These are phyloP conservation scores for Gonioctena quinquepunctata DNA, from an alignment of 1,140 invertebrate genomes.

Conservation along the genomic window DNA sequence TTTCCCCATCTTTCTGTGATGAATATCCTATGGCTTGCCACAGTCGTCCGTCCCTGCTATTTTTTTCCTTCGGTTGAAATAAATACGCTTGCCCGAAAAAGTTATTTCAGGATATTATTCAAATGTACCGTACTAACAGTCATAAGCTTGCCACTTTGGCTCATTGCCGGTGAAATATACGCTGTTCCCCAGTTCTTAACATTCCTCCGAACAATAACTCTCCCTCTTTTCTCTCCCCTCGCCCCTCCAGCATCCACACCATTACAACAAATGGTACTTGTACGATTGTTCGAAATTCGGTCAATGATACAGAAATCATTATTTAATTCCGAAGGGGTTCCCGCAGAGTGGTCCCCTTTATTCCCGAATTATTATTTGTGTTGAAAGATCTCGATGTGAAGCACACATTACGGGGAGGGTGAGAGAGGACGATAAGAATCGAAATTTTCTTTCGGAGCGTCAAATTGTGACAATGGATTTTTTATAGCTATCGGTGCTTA, in stretches of 20 bases:
- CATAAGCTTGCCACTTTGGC: constrained; percentile 12
- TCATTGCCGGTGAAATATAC: constrained; percentile 20
- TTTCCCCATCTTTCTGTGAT: too few relatives aligned
- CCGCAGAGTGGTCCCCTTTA: constrained; percentile 1
- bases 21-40: too few relatives aligned
- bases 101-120: too few relatives aligned
- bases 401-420: neutral
- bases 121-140: constrained; percentile 7
- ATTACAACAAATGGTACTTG: constrained; percentile 15
- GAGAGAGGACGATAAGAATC: neutral
- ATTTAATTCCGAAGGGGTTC: constrained; percentile 13
- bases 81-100: too few relatives aligned
- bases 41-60: too few relatives aligned
- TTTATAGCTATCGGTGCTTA: neutral
- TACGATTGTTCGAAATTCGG: constrained; percentile 13
- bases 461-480: constrained; percentile 8
- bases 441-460: constrained; percentile 4
- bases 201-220: constrained; percentile 21
- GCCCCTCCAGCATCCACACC: neutral
- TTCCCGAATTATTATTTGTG: neutral
- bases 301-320: constrained; percentile 20
- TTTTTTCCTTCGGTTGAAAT: too few relatives aligned
- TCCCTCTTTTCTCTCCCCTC: neutral
- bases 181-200: constrained; percentile 14
- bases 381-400: constrained; percentile 6